phyloP scores from a whole-genome alignment of 2,888 invertebrate genomes.

The Idaea straminata region DNA sequence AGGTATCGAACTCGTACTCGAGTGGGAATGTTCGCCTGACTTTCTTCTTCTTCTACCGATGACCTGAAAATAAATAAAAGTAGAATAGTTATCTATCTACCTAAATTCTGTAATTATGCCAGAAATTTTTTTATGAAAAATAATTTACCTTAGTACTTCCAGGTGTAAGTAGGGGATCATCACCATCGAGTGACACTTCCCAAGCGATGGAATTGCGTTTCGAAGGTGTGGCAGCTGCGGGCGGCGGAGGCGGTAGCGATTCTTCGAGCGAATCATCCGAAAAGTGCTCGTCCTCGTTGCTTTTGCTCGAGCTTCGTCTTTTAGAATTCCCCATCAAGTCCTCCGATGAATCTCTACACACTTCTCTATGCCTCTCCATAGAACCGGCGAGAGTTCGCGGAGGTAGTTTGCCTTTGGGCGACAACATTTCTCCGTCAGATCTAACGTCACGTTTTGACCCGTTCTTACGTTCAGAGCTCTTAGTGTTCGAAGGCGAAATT shows the following conservation, averaged over 20 bases:
- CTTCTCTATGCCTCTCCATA: conserved; percentile 89
- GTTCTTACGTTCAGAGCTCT: conserved; percentile 57
- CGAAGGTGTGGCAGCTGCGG: conserved; percentile 78
- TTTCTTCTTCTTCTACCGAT: conserved; percentile 78
- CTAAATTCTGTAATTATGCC: not conserved
- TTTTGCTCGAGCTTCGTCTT: conserved; percentile 57
- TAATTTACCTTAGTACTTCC: conserved; percentile 82
- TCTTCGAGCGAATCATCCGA: conserved; percentile 93
- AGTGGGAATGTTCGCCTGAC: conserved; percentile 80
- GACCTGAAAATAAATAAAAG: conserved; percentile 62
- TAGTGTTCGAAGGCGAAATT: conserved; percentile 67
- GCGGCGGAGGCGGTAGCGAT: conserved; percentile 83
- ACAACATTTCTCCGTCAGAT: conserved; percentile 70
- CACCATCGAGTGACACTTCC: conserved; percentile 90
- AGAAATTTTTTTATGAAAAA: not conserved
- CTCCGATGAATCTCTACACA: conserved; percentile 83
- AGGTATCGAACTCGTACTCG: conserved; percentile 87
- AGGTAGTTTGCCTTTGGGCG: conserved; percentile 79
- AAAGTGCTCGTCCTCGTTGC: conserved; percentile 81
- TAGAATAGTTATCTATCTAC: not conserved
- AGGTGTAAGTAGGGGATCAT: conserved; percentile 84
- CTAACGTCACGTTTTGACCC: conserved; percentile 60
- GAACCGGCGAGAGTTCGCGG: conserved; percentile 86
- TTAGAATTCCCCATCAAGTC: conserved; percentile 62
- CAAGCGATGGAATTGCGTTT: conserved; percentile 92